These are phyloP conservation scores for Semnornis frantzii DNA, from an alignment of 2,113 vertebrate species.

Conservation along the genomic window DNA sequence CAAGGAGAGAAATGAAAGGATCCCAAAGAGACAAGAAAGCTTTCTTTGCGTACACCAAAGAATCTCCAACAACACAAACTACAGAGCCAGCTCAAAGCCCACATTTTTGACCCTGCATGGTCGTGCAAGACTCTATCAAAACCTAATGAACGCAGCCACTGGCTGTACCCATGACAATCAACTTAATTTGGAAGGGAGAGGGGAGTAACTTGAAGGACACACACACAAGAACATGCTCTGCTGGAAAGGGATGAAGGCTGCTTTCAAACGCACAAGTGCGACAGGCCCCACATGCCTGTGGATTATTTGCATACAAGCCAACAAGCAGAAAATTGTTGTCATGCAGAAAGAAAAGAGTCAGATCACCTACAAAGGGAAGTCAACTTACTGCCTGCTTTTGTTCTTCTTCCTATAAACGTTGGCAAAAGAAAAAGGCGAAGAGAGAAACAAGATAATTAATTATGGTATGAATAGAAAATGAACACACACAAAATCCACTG, in stretches of 20 bases:
- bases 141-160: neutral
- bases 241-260: neutral
- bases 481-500: neutral
- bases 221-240: neutral
- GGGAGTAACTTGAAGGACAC: neutral
- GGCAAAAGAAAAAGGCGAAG: conserved; percentile 58
- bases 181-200: neutral
- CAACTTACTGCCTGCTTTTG: conserved; percentile 96
- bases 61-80: neutral
- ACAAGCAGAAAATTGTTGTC: neutral
- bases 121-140: neutral
- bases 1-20: neutral
- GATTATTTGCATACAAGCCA: neutral
- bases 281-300: neutral
- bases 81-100: neutral
- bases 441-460: conserved; percentile 71
- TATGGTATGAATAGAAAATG: neutral
- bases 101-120: neutral
- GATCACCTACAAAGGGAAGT: neutral
- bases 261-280: neutral
- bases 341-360: conserved; percentile 44
- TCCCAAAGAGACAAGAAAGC: neutral
- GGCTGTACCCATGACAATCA: neutral
- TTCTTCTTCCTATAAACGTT: conserved; percentile 88
- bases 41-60: neutral